These are phyloP conservation scores for Mustela erminea DNA, from an alignment of 2,797 vertebrate species.

Conservation along the genomic window DNA sequence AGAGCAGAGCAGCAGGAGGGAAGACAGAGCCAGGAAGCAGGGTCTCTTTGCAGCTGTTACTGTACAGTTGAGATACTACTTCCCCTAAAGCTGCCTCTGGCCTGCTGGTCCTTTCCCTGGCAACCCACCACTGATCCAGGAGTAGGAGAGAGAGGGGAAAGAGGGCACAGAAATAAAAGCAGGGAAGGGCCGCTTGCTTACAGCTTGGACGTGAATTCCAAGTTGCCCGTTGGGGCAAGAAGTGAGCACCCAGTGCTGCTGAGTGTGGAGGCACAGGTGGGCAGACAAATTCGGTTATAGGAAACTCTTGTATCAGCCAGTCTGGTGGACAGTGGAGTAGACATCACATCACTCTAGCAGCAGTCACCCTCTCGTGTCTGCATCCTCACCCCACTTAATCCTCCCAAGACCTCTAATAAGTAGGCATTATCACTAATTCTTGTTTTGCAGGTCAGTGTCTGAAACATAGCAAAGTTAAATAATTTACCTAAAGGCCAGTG, in stretches of 20 bases:
- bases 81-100: background rate
- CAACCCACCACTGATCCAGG: background rate
- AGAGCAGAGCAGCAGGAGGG: background rate
- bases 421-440: background rate
- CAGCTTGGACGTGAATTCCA: background rate
- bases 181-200: background rate
- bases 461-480: constrained; percentile 13
- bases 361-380: background rate
- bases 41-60: background rate
- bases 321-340: background rate
- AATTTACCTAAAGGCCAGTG: background rate
- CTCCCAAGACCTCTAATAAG: background rate
- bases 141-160: background rate
- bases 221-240: background rate
- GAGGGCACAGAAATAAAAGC: background rate
- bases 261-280: background rate
- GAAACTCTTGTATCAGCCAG: background rate
- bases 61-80: background rate
- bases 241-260: background rate
- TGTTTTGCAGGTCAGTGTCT: background rate
- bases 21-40: background rate
- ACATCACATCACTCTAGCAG: background rate
- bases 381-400: background rate
- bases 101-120: background rate
- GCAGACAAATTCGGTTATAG: background rate